Evolutionary conservation across 2,113 vertebrate species (phyloP), one percentile per base, ranked within the genome.

Genomic region (Himantopus leucocephalus): DNA sequence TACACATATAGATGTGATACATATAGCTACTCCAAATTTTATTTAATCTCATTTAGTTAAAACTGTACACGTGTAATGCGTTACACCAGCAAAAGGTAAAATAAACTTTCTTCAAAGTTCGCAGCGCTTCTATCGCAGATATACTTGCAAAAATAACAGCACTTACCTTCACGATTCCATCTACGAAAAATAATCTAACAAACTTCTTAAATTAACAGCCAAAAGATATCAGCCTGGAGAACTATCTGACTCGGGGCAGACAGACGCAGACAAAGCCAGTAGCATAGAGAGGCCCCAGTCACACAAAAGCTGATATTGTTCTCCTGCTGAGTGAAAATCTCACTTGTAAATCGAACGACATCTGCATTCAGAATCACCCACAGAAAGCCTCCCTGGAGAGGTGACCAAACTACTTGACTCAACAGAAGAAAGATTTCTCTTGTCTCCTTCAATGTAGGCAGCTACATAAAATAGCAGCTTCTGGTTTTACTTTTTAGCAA

Each of bases 281-380:
- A 62, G 94, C 85, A 81, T 2, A 83, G 66, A 97, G 86, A 94
- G 96, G 94, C 89, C 97, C 37, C 76, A 92, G 92, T 8, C 80
- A 79, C 83, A 98, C 98, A 98, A 98, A 97, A 97, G 96, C 90
- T 63, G 89, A 96, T 97, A 98, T 97, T 98, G 98, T 98, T 98
- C 87, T 85, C 90, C 75, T 53, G 80, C 92, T 80, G 91, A 89
- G 92, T 19, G 59, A 95, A 96, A 98, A 96, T 96, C 91, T 96
- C 92, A 77, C 95, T 97, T 98, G 98, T 96, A 98, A 97, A 97
- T 96, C 32, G 10, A 96, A 94, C 23, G 94, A 92, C 90, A 98
- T 98, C 97, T 98, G 98, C 97, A 98, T 97, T 97, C 95, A 96
- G 88, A 93, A 92, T 97, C 93, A 73, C 71, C 76, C 95, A 88